Evolutionary conservation across 2,797 vertebrate species (phyloP), one percentile per base, ranked within the genome.

Genomic region (Taenioides sp.): DNA sequence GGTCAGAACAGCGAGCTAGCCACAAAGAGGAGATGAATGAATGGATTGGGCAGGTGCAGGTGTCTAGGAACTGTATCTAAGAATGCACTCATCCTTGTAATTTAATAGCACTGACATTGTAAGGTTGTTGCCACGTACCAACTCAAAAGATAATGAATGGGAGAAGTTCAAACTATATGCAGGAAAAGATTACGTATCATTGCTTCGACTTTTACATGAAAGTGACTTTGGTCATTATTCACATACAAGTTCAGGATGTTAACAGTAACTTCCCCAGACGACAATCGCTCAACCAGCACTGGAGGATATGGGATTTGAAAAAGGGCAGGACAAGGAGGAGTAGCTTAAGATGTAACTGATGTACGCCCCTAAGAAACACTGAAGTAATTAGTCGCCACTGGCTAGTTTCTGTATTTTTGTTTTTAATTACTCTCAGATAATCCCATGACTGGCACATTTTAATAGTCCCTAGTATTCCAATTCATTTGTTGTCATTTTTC

Each of bases 391-490:
- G 76, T 79, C 79, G 79, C 77, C 69, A 84, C 72, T 76, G 67
- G 57, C 70, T 52, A 18, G 79, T 79, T 71, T 71, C 79, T 76
- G 79, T 84, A 27, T 65, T 49, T 64, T 47, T 50, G 73, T 80
- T 84, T 84, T 81, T 86, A 86, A 89, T 86, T 82, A 86, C 74
- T 81, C 69, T 81, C 71, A 76, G 79, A 52, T 69, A 81, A 86
- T 70, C 67, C 76, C 73, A 67, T 84, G 84, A 86, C 73, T 81
- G 78, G 82, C 71, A 76, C 57, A 65, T 65, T 69, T 77, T 79
- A 85, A 85, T 84, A 80, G 61, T 80, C 65, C 71, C 81, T 55
- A 66, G 10, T 80, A 65, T 75, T 54, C 6, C 18, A 61, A 64
- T 75, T 31, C 23, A 5, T 58, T 6, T 25, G 23, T 23, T 20